Percentiles rank a stretch among this genome's conserved stretches.
phyloP scores from a whole-genome alignment of 2,113 vertebrate species.

The Notechis scutatus region DNA sequence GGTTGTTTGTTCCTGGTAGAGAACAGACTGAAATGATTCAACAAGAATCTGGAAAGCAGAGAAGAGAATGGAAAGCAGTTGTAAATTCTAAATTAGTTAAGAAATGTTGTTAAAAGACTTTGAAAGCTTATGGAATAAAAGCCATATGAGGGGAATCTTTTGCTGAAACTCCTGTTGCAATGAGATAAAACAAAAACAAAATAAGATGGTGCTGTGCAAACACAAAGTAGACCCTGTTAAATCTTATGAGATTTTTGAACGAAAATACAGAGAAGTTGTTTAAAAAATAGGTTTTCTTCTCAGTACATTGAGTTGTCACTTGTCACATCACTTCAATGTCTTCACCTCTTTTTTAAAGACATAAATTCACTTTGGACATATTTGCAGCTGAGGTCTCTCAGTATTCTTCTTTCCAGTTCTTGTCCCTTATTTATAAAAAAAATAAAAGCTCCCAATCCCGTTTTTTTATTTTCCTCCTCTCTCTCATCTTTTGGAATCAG shows the following conservation, averaged over 20 bases:
- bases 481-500: conserved; percentile 1
- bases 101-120: background rate
- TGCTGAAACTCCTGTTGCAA: background rate
- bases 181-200: background rate
- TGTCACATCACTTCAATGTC: conserved; percentile 4
- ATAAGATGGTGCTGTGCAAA: background rate
- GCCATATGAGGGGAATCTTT: background rate
- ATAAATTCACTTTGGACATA: conserved; percentile 10
- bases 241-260: background rate
- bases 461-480: conserved; percentile 17
- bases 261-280: background rate
- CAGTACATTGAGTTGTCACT: background rate
- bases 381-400: conserved; percentile 9
- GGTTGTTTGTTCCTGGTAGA: background rate
- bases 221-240: background rate
- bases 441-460: background rate
- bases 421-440: background rate
- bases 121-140: background rate
- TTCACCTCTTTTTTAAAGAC: conserved; percentile 1
- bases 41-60: background rate
- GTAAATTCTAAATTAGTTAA: conserved; percentile 28
- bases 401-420: conserved; percentile 13
- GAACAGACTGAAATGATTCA: background rate
- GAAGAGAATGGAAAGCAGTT: conserved; percentile 1
- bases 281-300: background rate